These are phyloP conservation scores for Phenganax marumi DNA, from an alignment of 92 coral and sea anemone genomes.

Conservation along the genomic window DNA sequence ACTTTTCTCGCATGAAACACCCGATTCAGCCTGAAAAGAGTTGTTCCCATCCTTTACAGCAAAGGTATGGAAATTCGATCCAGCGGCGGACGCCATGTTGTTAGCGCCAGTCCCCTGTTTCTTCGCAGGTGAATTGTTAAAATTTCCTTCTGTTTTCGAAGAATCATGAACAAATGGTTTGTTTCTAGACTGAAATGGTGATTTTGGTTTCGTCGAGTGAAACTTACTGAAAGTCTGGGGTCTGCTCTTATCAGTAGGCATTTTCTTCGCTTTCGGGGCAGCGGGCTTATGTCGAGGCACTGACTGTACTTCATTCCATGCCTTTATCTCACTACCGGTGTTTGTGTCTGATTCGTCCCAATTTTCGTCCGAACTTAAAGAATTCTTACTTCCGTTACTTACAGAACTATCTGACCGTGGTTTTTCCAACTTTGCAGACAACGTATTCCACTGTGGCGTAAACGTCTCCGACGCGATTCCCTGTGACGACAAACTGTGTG, in stretches of 20 bases:
- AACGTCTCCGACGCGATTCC: too few species aligned
- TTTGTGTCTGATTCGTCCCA: background rate
- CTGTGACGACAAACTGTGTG: too few species aligned
- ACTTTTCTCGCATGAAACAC: too few species aligned
- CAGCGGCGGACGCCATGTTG: background rate
- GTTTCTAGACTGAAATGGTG: background rate
- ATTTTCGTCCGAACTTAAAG: background rate
- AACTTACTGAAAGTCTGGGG: background rate
- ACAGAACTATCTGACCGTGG: background rate
- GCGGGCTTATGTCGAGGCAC: background rate
- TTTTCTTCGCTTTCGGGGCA: background rate
- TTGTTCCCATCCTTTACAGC: background rate
- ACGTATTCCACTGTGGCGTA: too few species aligned
- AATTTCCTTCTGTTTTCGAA: background rate
- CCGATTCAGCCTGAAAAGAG: too few species aligned
- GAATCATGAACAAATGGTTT: background rate
- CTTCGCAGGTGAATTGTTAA: background rate
- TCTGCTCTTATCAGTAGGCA: background rate
- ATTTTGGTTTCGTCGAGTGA: background rate
- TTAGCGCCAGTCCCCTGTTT: background rate
- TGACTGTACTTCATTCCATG: background rate
- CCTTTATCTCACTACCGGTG: background rate
- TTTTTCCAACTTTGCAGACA: background rate
- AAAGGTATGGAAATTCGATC: background rate
- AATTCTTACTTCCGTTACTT: background rate